These are phyloP conservation scores for Drosophila sturtevanti DNA, from an alignment of 1,140 invertebrate species.

Conservation along the genomic window DNA sequence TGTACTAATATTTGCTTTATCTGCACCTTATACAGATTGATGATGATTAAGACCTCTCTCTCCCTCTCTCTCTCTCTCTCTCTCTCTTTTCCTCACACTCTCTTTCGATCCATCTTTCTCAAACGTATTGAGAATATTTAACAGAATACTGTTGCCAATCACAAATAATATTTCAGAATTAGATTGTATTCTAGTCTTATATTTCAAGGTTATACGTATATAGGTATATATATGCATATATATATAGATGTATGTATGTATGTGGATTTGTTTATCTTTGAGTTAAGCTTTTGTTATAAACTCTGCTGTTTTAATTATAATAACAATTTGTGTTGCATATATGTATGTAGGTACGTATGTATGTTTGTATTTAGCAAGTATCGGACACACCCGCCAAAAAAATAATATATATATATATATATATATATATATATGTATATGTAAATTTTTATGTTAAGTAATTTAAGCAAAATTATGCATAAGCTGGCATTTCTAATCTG, in stretches of 20 bases:
- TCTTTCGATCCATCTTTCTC: no score
- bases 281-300: conserved; percentile 10
- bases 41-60: conserved; percentile 5
- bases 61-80: background rate
- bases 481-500: conserved; percentile 40
- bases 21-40: background rate
- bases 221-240: background rate
- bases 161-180: conserved; percentile 18
- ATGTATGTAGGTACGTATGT: conserved; percentile 13
- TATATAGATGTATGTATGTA: background rate
- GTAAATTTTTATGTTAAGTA: conserved; percentile 39
- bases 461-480: conserved; percentile 54
- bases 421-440: background rate
- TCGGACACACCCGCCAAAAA: conserved; percentile 44
- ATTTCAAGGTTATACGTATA: conserved; percentile 7
- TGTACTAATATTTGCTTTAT: background rate
- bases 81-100: background rate
- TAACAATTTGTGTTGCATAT: conserved; percentile 7
- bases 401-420: no score
- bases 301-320: conserved; percentile 11
- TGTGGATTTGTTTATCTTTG: conserved; percentile 2
- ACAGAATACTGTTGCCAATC: background rate
- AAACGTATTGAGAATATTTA: conserved; percentile 6
- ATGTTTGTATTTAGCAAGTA: conserved; percentile 38
- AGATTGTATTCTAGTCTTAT: conserved; percentile 24